phyloP scores from a whole-genome alignment of 2,113 vertebrate genomes.

The Protobothrops flavoviridis region DNA sequence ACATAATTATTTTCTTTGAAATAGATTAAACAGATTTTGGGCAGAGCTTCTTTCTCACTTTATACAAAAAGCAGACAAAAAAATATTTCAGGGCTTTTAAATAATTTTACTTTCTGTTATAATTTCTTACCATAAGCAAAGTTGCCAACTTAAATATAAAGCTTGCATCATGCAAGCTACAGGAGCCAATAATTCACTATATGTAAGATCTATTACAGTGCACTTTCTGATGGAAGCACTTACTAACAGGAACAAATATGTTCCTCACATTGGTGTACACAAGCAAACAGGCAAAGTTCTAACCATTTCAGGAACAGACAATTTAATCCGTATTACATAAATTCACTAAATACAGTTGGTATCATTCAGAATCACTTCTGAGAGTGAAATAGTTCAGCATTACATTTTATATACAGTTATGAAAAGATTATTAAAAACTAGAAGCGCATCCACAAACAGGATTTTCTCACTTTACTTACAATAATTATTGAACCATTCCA shows the following conservation, averaged over 20 bases:
- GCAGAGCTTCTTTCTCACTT: neutral
- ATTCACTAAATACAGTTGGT: slow-evolving; percentile 65
- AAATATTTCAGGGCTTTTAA: neutral
- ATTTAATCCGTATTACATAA: slow-evolving; percentile 70
- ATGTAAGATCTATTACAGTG: neutral
- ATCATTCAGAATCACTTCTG: slow-evolving; percentile 68
- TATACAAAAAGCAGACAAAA: neutral
- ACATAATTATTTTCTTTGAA: neutral
- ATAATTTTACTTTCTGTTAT: neutral
- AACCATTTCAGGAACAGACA: slow-evolving; percentile 66
- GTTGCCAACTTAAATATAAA: slow-evolving; percentile 5
- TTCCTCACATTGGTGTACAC: slow-evolving; percentile 53
- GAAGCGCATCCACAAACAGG: slow-evolving; percentile 52
- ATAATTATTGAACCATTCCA: slow-evolving; percentile 13
- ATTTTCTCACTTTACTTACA: slow-evolving; percentile 41
- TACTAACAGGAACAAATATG: slow-evolving; percentile 24
- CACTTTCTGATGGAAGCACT: neutral
- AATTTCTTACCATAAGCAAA: neutral
- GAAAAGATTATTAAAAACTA: slow-evolving; percentile 67
- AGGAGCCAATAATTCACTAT: neutral
- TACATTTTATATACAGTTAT: slow-evolving; percentile 72
- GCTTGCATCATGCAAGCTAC: neutral
- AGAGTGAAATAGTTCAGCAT: slow-evolving; percentile 71
- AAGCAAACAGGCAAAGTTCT: slow-evolving; percentile 65
- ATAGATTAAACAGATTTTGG: neutral